Evolutionary conservation across 2,113 vertebrate genomes (phyloP), one percentile per base, ranked within the genome.

Genomic region (Oncorhynchus tshawytscha): DNA sequence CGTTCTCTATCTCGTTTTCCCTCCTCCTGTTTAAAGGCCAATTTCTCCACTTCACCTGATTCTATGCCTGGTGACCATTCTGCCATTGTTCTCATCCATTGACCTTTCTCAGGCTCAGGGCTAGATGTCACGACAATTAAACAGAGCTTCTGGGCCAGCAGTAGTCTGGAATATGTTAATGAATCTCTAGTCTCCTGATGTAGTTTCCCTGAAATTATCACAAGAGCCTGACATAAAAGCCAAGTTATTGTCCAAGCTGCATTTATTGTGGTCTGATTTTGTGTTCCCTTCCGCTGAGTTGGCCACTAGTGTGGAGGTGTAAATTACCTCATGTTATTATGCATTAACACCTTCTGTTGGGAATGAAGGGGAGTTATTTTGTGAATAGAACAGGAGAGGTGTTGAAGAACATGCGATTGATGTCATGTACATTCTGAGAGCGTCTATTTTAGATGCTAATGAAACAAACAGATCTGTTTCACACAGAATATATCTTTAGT

Each of bases 21-120:
- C 62, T 78, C 49, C 45, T 59, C 34, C 62, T 75, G 70, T 72
- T 45, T 76, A 84, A 88, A 86, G 83, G 87, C 73, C 82, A 82
- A 82, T 87, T 84, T 87, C 79, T 81, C 74, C 82, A 85, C 82
- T 73, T 82, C 75, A 82, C 78, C 81, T 88, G 72, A 54, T 71
- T 85, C 73, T 78, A 59, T 74, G 74, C 67, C 78, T 75, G 77
- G 78, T 82, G 76, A 77, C 72, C 67, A 27, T 59, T 72, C 69
- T 59, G n/a, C 79, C 60, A 79, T 85, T 87, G 83, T 85, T 78
- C 71, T 85, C 74, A 69, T 78, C 72, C 74, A 64, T 66, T 84
- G 87, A 88, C 85, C 82, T 88, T 88, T 87, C 78, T 72, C 49
- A 72, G 39, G 29, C 78, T 72, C 49, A 70, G 39, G 29, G 73